Conservation (phyloP, 2,888 invertebrate species). For the Loripinus fragilis region DNA sequence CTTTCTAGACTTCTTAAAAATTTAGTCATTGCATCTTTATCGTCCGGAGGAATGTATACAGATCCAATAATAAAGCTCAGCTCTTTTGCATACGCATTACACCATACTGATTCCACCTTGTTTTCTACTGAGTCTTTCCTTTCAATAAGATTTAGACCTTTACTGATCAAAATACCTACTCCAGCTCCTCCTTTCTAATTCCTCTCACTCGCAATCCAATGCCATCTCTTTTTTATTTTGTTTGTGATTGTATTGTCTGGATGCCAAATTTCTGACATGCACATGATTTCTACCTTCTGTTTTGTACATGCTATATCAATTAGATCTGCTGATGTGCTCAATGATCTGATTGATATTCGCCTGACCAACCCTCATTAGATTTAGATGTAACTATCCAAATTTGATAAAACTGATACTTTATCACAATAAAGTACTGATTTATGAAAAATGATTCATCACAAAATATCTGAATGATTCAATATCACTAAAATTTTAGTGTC, state of each 20-base stretch:
- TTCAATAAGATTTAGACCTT: too few relatives aligned
- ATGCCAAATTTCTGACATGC: constrained; percentile 20
- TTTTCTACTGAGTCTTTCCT: not conserved
- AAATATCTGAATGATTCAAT: too few relatives aligned
- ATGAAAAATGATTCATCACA: not conserved
- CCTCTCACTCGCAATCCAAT: constrained; percentile 10
- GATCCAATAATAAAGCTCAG: too few relatives aligned
- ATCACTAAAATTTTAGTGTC: not conserved
- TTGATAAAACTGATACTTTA: not conserved
- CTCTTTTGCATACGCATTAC: constrained; percentile 4
- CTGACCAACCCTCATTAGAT: constrained; percentile 1
- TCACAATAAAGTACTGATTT: too few relatives aligned
- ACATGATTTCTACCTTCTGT: not conserved
- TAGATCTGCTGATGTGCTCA: constrained; percentile 4
- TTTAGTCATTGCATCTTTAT: constrained; percentile 9
- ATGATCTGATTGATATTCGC: too few relatives aligned
- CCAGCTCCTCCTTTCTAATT: constrained; percentile 1
- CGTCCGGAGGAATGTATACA: too few relatives aligned
- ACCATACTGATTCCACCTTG: too few relatives aligned
- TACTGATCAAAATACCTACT: constrained; percentile 4
- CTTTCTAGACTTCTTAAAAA: not conserved
- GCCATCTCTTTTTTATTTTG: constrained; percentile 17
- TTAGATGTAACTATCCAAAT: not conserved
- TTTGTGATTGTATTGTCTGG: too few relatives aligned
- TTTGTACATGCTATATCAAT: not conserved